These are phyloP conservation scores for Calameuta idolon DNA, from an alignment of 2,888 invertebrate genomes.

Conservation along the genomic window DNA sequence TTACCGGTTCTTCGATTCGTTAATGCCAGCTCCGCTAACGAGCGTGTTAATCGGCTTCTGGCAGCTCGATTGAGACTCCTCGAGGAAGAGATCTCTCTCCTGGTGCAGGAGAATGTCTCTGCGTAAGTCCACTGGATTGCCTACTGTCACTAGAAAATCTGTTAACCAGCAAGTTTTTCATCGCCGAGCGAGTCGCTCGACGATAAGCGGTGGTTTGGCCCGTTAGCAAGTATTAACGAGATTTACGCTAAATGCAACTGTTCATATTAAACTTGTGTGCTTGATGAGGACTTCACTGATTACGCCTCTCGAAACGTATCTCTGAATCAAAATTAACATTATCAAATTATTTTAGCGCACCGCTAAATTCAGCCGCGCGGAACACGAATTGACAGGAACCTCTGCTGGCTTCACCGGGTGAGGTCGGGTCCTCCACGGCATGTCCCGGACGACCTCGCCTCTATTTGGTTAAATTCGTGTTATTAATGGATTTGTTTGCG, in stretches of 20 bases:
- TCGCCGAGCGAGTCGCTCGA: background rate
- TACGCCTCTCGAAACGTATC: constrained; percentile 26
- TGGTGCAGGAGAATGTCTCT: background rate
- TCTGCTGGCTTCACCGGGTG: constrained; percentile 40
- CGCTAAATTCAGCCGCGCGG: constrained; percentile 39
- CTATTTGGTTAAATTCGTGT: constrained; percentile 52
- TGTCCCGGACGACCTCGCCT: constrained; percentile 23
- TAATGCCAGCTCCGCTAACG: constrained; percentile 7
- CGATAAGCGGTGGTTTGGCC: constrained; percentile 43
- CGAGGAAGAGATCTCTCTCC: background rate
- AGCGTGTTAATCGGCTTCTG: background rate
- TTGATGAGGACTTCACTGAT: constrained; percentile 55
- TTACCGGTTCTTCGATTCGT: constrained; percentile 17
- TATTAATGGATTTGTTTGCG: constrained; percentile 64
- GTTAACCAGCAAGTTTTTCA: background rate
- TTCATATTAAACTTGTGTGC: constrained; percentile 46
- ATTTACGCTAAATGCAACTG: constrained; percentile 30
- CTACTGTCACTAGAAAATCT: background rate
- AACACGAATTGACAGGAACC: constrained; percentile 53
- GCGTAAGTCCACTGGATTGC: background rate
- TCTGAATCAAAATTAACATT: constrained; percentile 34
- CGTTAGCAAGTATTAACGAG: constrained; percentile 40
- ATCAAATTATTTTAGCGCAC: constrained; percentile 54
- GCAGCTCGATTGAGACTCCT: constrained; percentile 10
- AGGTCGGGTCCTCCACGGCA: constrained; percentile 24